A percentile compares a stretch with the other conserved stretches of the same genome.
Evolutionary conservation across 2,888 invertebrate genomes (phyloP).

Genomic region (Amaurobius ferox): DNA sequence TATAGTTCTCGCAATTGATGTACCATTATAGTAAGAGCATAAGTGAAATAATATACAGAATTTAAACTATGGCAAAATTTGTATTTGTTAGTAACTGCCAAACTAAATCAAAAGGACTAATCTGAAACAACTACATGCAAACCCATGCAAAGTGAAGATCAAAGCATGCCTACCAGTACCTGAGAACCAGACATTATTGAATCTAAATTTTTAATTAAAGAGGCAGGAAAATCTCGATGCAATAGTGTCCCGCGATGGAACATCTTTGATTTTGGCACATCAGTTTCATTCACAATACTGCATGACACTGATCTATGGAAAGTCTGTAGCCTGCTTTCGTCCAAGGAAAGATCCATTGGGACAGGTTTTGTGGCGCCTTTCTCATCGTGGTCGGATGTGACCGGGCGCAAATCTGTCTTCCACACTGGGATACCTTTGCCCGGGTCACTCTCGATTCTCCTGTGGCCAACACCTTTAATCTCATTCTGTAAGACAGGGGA

Average conservation of each 20-base stretch:
- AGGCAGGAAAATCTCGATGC: conserved; percentile 63
- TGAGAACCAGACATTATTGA: conserved; percentile 64
- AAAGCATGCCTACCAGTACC: conserved; percentile 27
- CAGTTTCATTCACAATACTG: conserved; percentile 66
- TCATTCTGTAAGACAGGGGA: conserved; percentile 59
- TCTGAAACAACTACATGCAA: not conserved
- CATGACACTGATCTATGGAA: conserved; percentile 71
- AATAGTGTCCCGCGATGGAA: conserved; percentile 39
- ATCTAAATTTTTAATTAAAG: conserved; percentile 57
- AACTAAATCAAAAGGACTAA: too few species aligned
- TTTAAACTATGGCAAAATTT: too few species aligned
- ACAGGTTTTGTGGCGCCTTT: conserved; percentile 31
- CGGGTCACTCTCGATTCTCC: conserved; percentile 68
- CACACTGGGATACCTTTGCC: conserved; percentile 61
- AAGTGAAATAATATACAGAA: too few species aligned
- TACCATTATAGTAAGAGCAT: too few species aligned
- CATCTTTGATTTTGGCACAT: conserved; percentile 65
- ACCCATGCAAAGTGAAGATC: not conserved
- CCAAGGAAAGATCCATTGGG: conserved; percentile 44
- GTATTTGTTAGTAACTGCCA: too few species aligned
- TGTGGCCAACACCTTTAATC: conserved; percentile 56
- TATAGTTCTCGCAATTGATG: too few species aligned
- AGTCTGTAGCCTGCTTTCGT: conserved; percentile 45
- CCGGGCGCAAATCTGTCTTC: conserved; percentile 47
- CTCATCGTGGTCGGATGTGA: conserved; percentile 57